Percentiles rank a stretch among this genome's conserved stretches.
Conservation (phyloP, 2,113 vertebrate species). For the Siphamia tubifer region DNA sequence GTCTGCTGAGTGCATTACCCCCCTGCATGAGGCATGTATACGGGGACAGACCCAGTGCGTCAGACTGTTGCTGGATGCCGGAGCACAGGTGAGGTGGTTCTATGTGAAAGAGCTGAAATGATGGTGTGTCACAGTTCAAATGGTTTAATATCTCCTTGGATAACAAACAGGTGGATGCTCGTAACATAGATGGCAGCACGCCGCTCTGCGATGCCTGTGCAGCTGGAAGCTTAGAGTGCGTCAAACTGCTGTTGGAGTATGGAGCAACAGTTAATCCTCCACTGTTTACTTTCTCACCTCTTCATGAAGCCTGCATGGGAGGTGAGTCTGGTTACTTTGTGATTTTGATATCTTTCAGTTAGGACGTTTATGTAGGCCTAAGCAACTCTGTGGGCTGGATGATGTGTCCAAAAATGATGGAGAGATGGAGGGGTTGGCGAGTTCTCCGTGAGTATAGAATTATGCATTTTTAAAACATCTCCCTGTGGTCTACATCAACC, state of each 20-base stretch:
- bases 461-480: too few species aligned
- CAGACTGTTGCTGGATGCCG: constrained; percentile 75
- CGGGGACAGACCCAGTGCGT: constrained; percentile 78
- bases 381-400: too few species aligned
- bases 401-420: too few species aligned
- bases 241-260: constrained; percentile 85
- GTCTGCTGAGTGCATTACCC: constrained; percentile 83
- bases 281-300: constrained; percentile 87
- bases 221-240: constrained; percentile 89
- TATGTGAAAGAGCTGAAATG: not conserved
- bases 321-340: constrained; percentile 71
- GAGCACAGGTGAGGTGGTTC: constrained; percentile 82
- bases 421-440: too few species aligned
- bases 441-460: too few species aligned
- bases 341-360: not conserved
- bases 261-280: constrained; percentile 92
- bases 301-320: constrained; percentile 96
- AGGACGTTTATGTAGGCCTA: too few species aligned
- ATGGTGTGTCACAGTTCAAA: not conserved
- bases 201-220: constrained; percentile 93
- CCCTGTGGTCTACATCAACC: too few species aligned
- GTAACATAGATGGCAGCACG: constrained; percentile 94
- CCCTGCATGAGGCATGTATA: constrained; percentile 79
- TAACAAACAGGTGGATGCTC: constrained; percentile 89
- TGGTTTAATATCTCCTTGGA: not conserved